Base-by-base conservation (phyloP, 2,797 vertebrate species). In the Catostomus latipinnis region DNA sequence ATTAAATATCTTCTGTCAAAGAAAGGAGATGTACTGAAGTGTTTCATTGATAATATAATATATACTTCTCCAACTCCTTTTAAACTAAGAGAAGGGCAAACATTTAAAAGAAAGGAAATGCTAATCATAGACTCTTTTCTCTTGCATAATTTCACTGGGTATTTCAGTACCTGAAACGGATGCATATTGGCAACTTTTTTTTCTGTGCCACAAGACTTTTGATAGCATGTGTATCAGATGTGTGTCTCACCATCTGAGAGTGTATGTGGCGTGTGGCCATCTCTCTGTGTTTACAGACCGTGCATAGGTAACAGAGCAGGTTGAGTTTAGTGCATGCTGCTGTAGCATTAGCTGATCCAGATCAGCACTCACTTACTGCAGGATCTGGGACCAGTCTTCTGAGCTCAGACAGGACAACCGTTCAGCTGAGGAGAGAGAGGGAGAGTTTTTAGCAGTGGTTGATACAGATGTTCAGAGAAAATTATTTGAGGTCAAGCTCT, bases 241-340 rank as follows among this genome's bases (percentile, higher is more conserved):
- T 43, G n/a, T 5, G 50, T 87, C 92, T 89, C 93, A 97, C 97
- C 94, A 98, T 88, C 0, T 88, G 91, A 50, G 6, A 8, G 49
- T 52, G 49, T 50, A 50, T 50, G 7, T 8, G 49, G 10, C 49
- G 49, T 50, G 50, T 52, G 50, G 50, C 50, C 11, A 10, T 52
- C 50, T 52, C 50, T 52, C 50, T 52, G 50, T 52, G 93, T 61
- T 90, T 82, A 58, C 88, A 92, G 73, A 95, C 87, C 68, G 89
- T 90, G 52, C 95, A 96, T 43, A 98, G 87, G 72, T 98, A 98
- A 86, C 94, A 94, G 5, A 98, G 91, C 76, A 98, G 90, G 83
- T 96, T 97, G 72, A 97, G 90, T 87, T 93, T 96, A 45, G 92
- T 89, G 71, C 95, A 92, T 6, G 90, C 82, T 56, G 88, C 76